phyloP scores from a whole-genome alignment of 2,113 vertebrate species.

The Urocolius indicus region DNA sequence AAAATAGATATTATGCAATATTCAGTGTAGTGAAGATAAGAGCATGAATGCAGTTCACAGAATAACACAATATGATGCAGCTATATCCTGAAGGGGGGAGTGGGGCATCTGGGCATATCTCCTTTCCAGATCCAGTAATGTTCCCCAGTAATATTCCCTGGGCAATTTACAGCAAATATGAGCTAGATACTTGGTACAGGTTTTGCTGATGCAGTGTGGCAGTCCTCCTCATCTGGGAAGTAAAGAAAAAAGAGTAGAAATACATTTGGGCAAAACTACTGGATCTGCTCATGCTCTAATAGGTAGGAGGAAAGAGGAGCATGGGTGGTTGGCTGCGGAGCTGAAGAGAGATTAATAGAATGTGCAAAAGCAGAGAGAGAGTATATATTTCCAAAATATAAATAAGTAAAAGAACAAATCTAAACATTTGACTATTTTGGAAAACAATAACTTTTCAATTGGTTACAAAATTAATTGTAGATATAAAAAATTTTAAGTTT shows the following conservation, averaged over 20 bases:
- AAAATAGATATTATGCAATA: neutral
- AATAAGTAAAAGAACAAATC: neutral
- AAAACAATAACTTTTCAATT: neutral
- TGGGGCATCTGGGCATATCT: neutral
- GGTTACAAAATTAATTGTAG: neutral
- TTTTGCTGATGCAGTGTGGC: rapidly evolving
- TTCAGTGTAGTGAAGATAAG: neutral
- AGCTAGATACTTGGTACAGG: neutral
- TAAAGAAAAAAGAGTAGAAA: neutral
- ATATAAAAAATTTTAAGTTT: neutral
- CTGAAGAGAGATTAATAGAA: neutral
- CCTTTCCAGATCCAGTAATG: neutral
- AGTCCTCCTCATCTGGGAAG: neutral
- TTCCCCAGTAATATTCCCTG: neutral
- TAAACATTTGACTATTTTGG: neutral
- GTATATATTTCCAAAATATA: neutral
- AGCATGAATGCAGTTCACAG: neutral
- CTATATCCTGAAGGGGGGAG: neutral
- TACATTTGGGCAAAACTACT: neutral
- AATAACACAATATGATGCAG: too few species aligned
- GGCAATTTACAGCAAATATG: neutral
- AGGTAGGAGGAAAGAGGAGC: neutral
- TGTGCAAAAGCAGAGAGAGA: neutral
- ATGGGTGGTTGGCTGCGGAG: neutral
- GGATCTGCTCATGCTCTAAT: neutral